Conservation (phyloP, 2,797 vertebrate genomes). For the Capromys pilorides region DNA sequence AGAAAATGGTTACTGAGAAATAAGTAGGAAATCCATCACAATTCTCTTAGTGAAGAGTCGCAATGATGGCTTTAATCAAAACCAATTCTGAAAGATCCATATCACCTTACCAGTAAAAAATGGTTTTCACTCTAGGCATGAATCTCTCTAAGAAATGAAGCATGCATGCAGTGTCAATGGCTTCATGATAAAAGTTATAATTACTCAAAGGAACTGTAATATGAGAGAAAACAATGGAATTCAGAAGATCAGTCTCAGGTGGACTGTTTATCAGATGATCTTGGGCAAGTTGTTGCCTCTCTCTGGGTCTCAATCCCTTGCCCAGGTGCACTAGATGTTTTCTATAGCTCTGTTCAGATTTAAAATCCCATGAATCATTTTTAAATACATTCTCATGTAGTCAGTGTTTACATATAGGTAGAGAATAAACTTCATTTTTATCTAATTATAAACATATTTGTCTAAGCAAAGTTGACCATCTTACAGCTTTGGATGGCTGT, state of each 20-base stretch:
- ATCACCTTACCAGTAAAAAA: constrained; percentile 62
- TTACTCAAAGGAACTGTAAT: not conserved
- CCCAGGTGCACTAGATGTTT: not conserved
- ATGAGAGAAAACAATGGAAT: not conserved
- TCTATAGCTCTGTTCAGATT: not conserved
- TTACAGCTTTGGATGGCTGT: not conserved
- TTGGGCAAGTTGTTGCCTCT: not conserved
- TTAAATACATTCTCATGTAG: constrained; percentile 48
- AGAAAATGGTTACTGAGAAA: constrained; percentile 68
- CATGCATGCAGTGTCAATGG: not conserved
- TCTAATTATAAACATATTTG: constrained; percentile 23
- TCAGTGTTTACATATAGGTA: not conserved
- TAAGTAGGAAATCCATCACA: constrained; percentile 64
- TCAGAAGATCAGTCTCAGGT: not conserved
- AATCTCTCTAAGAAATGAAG: constrained; percentile 47
- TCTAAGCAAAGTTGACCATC: not conserved
- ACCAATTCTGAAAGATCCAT: constrained; percentile 61
- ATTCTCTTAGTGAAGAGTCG: constrained; percentile 28
- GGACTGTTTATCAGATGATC: not conserved
- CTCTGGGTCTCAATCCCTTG: not conserved
- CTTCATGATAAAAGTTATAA: not conserved
- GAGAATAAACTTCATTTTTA: constrained; percentile 40
- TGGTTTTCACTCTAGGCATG: not conserved
- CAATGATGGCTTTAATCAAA: constrained; percentile 70
- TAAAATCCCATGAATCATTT: constrained; percentile 21